Conservation (phyloP, 2,888 invertebrate genomes). For the Cephus spinipes region DNA sequence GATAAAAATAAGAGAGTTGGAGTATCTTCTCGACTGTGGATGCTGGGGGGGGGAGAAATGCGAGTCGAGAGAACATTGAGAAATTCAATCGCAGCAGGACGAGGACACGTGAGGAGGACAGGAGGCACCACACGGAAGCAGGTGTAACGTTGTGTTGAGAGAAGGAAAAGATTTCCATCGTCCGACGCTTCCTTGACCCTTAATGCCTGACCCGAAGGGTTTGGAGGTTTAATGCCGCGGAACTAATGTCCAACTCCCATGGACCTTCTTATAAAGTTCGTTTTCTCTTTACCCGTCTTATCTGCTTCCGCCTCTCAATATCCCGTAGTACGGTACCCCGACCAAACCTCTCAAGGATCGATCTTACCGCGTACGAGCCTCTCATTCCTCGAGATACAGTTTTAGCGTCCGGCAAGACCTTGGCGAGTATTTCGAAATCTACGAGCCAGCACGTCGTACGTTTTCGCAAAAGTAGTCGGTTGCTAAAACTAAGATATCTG, state of each 20-base stretch:
- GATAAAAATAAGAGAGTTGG: not conserved
- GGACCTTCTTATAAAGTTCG: slow-evolving; percentile 34
- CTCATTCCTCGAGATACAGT: not conserved
- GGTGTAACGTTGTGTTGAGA: not conserved
- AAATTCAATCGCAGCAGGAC: not conserved
- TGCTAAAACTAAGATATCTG: not conserved
- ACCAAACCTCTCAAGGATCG: not conserved
- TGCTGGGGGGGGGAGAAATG: not conserved
- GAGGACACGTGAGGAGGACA: not conserved
- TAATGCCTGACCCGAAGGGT: slow-evolving; percentile 1
- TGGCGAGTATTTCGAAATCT: not conserved
- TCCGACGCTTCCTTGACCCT: slow-evolving; percentile 1
- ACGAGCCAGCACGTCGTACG: not conserved
- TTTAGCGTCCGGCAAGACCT: not conserved
- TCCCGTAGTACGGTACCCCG: not conserved
- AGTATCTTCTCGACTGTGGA: not conserved
- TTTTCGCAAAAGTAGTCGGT: not conserved
- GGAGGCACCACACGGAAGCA: not conserved
- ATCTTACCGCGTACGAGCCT: not conserved
- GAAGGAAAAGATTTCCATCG: not conserved
- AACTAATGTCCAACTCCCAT: slow-evolving; percentile 33
- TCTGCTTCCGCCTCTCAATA: slow-evolving; percentile 19
- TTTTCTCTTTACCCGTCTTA: slow-evolving; percentile 34
- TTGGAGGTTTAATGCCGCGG: slow-evolving; percentile 30
- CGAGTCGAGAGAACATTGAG: not conserved